Percentiles rank a stretch among this genome's conserved stretches.
phyloP scores from a whole-genome alignment of 2,113 vertebrate species.

The Ctenodactylus gundi region DNA sequence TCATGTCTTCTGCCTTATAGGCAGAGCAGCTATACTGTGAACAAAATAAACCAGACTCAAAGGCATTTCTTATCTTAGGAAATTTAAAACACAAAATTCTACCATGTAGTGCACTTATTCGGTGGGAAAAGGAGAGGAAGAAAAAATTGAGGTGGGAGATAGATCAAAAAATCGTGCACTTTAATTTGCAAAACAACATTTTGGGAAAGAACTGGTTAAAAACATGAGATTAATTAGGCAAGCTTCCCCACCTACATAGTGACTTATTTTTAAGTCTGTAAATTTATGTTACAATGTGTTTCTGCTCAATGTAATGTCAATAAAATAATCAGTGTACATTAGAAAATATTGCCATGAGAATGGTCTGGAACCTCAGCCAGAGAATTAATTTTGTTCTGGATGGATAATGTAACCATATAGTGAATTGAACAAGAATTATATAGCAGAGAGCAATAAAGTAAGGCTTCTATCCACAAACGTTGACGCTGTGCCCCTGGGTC shows the following conservation, averaged over 20 bases:
- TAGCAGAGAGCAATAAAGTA: background rate
- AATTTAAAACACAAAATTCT: background rate
- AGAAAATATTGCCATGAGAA: constrained; percentile 41
- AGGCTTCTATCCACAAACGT: background rate
- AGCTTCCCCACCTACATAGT: background rate
- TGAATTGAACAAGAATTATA: background rate
- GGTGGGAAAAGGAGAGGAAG: background rate
- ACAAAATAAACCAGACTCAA: background rate
- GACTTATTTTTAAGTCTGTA: background rate
- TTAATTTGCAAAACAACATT: background rate
- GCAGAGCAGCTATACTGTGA: background rate
- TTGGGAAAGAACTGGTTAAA: background rate
- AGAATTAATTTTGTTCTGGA: constrained; percentile 40
- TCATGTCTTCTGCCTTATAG: background rate
- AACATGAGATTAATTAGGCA: constrained; percentile 4
- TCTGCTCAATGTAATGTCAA: background rate
- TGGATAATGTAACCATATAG: background rate
- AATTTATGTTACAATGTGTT: background rate
- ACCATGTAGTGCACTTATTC: background rate
- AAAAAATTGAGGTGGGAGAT: background rate
- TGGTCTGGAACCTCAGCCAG: background rate
- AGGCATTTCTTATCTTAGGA: background rate
- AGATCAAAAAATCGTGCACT: background rate
- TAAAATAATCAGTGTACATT: constrained; percentile 1
- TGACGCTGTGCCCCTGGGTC: background rate